Evolutionary conservation across 2,888 invertebrate genomes (phyloP), one percentile per base, ranked within the genome.

Genomic region (Amblyjoppa proteus): DNA sequence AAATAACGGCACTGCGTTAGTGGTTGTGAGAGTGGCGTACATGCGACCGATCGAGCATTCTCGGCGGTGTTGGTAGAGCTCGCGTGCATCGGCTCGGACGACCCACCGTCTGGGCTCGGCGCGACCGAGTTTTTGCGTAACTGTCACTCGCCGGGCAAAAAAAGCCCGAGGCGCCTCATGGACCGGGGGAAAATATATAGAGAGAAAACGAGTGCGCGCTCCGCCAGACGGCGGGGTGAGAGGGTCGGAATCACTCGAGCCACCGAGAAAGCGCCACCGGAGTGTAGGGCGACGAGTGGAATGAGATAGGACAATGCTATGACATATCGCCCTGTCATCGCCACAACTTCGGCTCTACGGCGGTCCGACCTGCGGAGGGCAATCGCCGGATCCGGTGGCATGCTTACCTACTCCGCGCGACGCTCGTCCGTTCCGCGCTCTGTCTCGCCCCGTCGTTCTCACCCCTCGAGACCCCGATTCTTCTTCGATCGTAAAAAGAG

Each of bases 321-420:
- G 92, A 92, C 92, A 90, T 92, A 92, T 92, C 91, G 89, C 88
- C 90, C 91, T 92, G 92, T 92, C 92, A 92, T 91, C 91, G 88
- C 88, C 92, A 92, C 88, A 88, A 84, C 85, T 88, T 88, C 79
- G 84, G 86, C 86, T 88, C 73, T 83, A 45, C 81, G 83, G 73
- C 64, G 68, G 75, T 73, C 78, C 79, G 75, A 64, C 75, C 78
- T 78, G 76, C 77, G 53, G 70, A 87, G 88, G 84, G 77, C 74
- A 89, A 88, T 88, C 88, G 83, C 81, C 69, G 64, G 73, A 69
- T 80, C 86, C 89, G 84, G 61, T 76, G 87, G 86, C 84, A 87
- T 89, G 88, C 90, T 90, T 89, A 89, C 90, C 89, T 89, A 85
- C 85, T 79, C 69, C 83, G 81, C 7, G 76, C 86, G 73, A 85